Evolutionary conservation across 2,113 vertebrate genomes (phyloP).

Genomic region (Xyliphius kryptos): DNA sequence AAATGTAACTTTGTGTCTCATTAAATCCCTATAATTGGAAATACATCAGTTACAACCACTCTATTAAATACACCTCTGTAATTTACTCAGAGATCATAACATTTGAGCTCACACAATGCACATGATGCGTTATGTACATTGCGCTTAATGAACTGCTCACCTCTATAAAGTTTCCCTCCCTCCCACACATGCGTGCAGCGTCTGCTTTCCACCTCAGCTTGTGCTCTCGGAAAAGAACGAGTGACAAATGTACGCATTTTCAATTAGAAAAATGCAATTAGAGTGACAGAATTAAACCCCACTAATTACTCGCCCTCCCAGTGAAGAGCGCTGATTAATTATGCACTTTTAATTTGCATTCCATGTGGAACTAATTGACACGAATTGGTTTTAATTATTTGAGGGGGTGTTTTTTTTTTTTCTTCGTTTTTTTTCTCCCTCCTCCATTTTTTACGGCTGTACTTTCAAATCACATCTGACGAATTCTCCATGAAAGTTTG

Average conservation of each 20-base stretch:
- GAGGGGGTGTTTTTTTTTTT: slow-evolving; percentile 26
- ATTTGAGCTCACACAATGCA: slow-evolving; percentile 5
- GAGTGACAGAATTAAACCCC: slow-evolving; percentile 41
- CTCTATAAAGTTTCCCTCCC: neutral
- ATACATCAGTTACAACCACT: neutral
- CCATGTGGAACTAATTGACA: slow-evolving; percentile 48
- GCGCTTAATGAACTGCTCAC: neutral
- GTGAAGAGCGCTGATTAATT: slow-evolving; percentile 39
- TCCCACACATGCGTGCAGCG: neutral
- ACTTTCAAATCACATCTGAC: slow-evolving; percentile 33
- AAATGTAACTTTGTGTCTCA: neutral
- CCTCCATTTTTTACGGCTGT: slow-evolving; percentile 1
- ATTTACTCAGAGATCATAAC: neutral
- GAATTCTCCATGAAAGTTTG: slow-evolving; percentile 3
- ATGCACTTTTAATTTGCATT: slow-evolving; percentile 49
- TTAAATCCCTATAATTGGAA: neutral
- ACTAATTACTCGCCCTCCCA: slow-evolving; percentile 40
- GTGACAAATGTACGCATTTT: slow-evolving; percentile 37
- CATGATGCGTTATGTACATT: neutral
- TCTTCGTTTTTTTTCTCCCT: neutral
- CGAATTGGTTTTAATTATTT: slow-evolving; percentile 46
- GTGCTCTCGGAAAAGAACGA: slow-evolving; percentile 19
- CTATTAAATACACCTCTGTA: neutral
- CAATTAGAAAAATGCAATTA: slow-evolving; percentile 46
- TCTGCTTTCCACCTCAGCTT: neutral